Evolutionary conservation across 2,888 invertebrate species (phyloP).

Genomic region (Tachystola acroxantha): DNA sequence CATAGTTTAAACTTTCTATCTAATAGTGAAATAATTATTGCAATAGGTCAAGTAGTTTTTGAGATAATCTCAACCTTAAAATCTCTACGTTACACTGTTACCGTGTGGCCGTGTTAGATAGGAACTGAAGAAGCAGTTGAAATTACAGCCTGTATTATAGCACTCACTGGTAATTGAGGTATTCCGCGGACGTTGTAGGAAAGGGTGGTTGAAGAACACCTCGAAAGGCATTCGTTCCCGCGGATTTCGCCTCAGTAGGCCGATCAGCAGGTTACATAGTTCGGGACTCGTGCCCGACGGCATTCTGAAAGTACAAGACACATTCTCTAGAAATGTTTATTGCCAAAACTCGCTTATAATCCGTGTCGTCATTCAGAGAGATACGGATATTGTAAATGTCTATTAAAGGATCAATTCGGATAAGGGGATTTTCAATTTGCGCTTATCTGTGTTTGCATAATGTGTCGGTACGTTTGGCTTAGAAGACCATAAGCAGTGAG

Average conservation of each 20-base stretch:
- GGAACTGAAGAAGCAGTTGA: too few relatives aligned
- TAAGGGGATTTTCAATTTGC: neutral
- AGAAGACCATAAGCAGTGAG: constrained; percentile 1
- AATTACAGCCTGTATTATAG: too few relatives aligned
- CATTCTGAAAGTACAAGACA: constrained; percentile 80
- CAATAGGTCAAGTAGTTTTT: too few relatives aligned
- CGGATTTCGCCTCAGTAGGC: constrained; percentile 93
- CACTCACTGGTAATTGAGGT: constrained; percentile 67
- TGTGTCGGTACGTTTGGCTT: too few relatives aligned
- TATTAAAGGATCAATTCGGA: neutral
- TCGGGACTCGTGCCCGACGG: constrained; percentile 95
- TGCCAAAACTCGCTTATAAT: too few relatives aligned
- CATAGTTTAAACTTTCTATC: too few relatives aligned
- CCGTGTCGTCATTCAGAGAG: neutral
- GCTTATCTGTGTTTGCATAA: neutral
- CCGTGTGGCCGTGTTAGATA: too few relatives aligned
- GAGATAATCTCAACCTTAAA: too few relatives aligned
- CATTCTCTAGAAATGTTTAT: neutral
- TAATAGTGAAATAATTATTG: too few relatives aligned
- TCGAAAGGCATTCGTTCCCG: constrained; percentile 98
- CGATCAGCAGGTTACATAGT: constrained; percentile 90
- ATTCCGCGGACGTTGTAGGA: constrained; percentile 84
- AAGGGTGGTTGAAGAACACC: constrained; percentile 96
- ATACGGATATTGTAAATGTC: neutral
- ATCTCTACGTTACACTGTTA: too few relatives aligned